Conservation (phyloP, 2,113 vertebrate genomes). For the Patagioenas fasciata region DNA sequence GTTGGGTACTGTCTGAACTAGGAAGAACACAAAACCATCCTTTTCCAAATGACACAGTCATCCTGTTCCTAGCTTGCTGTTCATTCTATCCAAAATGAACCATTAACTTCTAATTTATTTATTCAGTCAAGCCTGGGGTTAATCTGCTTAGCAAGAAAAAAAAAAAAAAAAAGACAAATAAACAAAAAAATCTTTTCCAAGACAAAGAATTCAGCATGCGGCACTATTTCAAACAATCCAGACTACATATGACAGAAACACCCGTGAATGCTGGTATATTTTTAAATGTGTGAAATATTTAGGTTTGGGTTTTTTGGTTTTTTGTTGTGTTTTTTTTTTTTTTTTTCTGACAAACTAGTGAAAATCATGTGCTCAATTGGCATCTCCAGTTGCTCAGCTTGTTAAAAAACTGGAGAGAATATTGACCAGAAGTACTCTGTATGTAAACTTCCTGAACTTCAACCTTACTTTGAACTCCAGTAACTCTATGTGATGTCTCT, state of each 20-base stretch:
- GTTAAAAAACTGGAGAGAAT: background rate
- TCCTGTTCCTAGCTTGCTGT: background rate
- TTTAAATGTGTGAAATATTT: background rate
- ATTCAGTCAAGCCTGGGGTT: background rate
- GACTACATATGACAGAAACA: background rate
- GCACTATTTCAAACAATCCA: background rate
- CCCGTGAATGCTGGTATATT: background rate
- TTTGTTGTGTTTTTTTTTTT: too few species aligned
- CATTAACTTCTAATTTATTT: conserved; percentile 16
- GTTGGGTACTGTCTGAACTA: background rate
- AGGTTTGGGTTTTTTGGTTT: too few species aligned
- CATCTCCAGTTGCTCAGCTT: background rate
- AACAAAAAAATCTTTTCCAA: background rate
- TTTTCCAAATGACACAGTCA: background rate
- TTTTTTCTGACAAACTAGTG: background rate
- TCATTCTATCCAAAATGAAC: background rate
- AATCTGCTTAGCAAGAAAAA: background rate
- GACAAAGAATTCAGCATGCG: background rate
- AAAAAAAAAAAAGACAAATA: background rate
- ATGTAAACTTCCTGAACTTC: background rate
- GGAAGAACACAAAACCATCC: background rate
- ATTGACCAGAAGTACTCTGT: background rate
- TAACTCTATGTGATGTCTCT: background rate
- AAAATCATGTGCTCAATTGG: background rate
- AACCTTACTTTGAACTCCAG: background rate